A percentile compares a stretch with the other conserved stretches of the same genome.
Evolutionary conservation across 1,140 invertebrate genomes (phyloP).

Genomic region (Cotesia typhae): DNA sequence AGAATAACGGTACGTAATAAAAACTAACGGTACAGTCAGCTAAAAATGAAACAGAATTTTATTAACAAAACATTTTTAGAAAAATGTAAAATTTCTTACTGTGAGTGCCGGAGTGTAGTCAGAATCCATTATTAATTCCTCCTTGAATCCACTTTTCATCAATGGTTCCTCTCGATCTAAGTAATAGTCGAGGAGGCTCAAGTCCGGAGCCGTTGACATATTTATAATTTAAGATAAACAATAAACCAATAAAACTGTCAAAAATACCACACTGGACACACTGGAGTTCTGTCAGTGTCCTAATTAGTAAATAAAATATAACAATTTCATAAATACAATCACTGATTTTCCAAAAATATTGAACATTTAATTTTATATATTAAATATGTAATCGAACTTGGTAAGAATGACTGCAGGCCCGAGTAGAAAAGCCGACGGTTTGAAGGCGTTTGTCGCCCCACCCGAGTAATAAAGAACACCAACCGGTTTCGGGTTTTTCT

Average conservation of each 20-base stretch:
- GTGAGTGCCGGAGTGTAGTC: conserved; percentile 46
- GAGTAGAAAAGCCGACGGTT: neutral
- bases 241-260: neutral
- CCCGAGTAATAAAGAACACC: conserved; percentile 2
- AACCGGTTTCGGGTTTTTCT: conserved; percentile 16
- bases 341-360: no score
- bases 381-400: neutral
- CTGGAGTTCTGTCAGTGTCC: no score
- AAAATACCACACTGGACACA: neutral
- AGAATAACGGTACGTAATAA: conserved; percentile 20
- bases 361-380: no score
- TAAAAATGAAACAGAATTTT: neutral
- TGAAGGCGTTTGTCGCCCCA: conserved; percentile 23
- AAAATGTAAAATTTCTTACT: conserved; percentile 41
- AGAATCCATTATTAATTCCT: conserved; percentile 48
- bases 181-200: conserved; percentile 51
- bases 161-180: conserved; percentile 49
- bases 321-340: no score
- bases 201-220: conserved; percentile 41
- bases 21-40: conserved; percentile 24
- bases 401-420: neutral
- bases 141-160: conserved; percentile 47
- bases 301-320: no score
- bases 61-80: neutral
- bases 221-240: neutral